These are phyloP conservation scores for Drosophila phalerata DNA, from an alignment of 2,888 invertebrate species.

Conservation along the genomic window DNA sequence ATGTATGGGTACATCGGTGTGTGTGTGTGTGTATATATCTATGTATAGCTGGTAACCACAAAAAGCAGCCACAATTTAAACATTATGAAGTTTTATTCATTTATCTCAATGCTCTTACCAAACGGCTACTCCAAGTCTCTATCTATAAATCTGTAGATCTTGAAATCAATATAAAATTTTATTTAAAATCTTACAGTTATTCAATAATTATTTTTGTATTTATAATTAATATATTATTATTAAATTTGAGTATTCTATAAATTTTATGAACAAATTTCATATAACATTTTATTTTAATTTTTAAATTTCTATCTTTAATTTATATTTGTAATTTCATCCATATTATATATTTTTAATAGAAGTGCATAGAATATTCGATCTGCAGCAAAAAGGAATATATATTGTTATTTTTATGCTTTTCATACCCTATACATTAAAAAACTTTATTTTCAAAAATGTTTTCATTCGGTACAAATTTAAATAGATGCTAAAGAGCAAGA, in stretches of 20 bases:
- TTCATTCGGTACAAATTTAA: not conserved
- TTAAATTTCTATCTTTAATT: no score
- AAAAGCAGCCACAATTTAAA: conserved; percentile 71
- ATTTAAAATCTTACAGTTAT: not conserved
- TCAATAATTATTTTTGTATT: no score
- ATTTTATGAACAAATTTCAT: no score
- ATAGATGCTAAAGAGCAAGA: not conserved
- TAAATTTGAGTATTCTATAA: no score
- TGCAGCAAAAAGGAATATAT: not conserved
- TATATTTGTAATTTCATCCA: no score
- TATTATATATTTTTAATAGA: no score
- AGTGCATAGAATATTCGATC: not conserved
- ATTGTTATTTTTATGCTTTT: not conserved
- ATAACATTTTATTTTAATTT: no score
- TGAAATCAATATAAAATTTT: not conserved
- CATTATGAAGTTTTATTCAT: conserved; percentile 67
- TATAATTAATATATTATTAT: no score
- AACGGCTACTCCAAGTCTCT: not conserved
- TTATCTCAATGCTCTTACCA: conserved; percentile 32
- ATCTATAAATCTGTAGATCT: not conserved
- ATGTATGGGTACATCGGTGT: conserved; percentile 1
- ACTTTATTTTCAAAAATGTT: not conserved
- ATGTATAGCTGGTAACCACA: conserved; percentile 26
- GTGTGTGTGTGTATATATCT: not conserved
- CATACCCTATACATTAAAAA: not conserved